phyloP scores from a whole-genome alignment of 2,888 invertebrate species.

The Toxonevra muliebris region DNA sequence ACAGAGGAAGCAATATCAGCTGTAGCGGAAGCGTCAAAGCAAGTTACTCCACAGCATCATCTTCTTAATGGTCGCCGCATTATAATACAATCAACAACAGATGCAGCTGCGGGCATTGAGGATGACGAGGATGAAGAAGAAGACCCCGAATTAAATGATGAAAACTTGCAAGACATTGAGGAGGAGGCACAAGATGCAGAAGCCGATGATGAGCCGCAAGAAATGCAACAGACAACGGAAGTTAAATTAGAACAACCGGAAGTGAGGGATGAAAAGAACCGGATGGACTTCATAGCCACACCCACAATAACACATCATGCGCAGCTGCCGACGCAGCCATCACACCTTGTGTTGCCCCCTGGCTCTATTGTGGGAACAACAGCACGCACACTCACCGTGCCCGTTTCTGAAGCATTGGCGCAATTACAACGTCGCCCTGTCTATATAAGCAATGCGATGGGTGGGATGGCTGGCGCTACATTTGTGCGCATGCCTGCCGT shows the following conservation, averaged over 20 bases:
- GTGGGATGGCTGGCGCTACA: conserved; percentile 51
- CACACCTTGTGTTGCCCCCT: conserved; percentile 54
- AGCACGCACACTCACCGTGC: conserved; percentile 50
- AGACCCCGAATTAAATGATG: conserved; percentile 59
- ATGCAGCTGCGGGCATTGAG: conserved; percentile 29
- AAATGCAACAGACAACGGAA: conserved; percentile 40
- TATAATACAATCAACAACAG: conserved; percentile 50
- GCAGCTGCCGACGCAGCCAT: conserved; percentile 38
- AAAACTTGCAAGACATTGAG: conserved; percentile 60
- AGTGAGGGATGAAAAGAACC: conserved; percentile 39
- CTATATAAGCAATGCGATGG: conserved; percentile 57
- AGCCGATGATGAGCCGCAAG: conserved; percentile 51
- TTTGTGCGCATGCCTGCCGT: conserved; percentile 59
- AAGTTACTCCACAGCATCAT: conserved; percentile 46
- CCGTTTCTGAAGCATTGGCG: conserved; percentile 53
- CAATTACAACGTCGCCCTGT: conserved; percentile 60
- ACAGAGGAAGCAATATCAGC: conserved; percentile 1
- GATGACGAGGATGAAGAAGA: conserved; percentile 50
- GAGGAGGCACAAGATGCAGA: conserved; percentile 60
- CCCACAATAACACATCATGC: conserved; percentile 40
- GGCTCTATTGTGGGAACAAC: conserved; percentile 54
- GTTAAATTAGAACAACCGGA: conserved; percentile 56
- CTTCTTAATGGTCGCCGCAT: conserved; percentile 56
- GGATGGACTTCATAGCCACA: conserved; percentile 48
- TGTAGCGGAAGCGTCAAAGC: conserved; percentile 29